phyloP scores from a whole-genome alignment of 2,113 vertebrate genomes.

The Balaeniceps rex region DNA sequence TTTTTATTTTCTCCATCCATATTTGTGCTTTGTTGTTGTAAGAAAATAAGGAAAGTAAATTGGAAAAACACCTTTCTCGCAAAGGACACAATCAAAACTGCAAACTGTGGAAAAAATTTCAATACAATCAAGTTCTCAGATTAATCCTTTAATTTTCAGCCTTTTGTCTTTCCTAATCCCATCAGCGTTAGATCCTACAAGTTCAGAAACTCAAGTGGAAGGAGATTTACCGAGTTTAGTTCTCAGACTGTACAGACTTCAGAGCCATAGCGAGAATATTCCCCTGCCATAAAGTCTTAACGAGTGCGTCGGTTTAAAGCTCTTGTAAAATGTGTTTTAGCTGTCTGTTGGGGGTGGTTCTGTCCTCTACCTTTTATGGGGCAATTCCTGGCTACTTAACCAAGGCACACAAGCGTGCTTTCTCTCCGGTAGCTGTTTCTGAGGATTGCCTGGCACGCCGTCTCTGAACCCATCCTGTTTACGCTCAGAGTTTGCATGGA shows the following conservation, averaged over 20 bases:
- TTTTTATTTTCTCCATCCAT: neutral
- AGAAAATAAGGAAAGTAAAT: constrained; percentile 32
- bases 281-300: constrained; percentile 9
- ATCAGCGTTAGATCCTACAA: neutral
- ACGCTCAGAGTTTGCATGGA: neutral
- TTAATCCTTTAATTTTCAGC: constrained; percentile 42
- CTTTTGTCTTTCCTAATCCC: constrained; percentile 29
- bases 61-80: neutral
- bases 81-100: constrained; percentile 1
- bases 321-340: constrained; percentile 34
- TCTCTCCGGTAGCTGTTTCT: neutral
- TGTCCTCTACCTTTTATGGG: constrained; percentile 8
- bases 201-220: constrained; percentile 17
- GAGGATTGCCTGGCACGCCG: neutral
- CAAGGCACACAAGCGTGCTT: neutral
- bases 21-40: constrained; percentile 8
- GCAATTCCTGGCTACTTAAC: neutral
- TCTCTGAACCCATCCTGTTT: neutral
- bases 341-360: neutral
- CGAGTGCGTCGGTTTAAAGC: neutral
- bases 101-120: neutral
- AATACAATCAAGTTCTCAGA: neutral
- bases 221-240: neutral
- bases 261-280: constrained; percentile 7
- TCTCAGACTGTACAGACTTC: neutral